Percentiles rank a stretch among this genome's conserved stretches.
These are phyloP conservation scores for Brachirus orientalis DNA, from an alignment of 2,113 vertebrate genomes.

Conservation along the genomic window DNA sequence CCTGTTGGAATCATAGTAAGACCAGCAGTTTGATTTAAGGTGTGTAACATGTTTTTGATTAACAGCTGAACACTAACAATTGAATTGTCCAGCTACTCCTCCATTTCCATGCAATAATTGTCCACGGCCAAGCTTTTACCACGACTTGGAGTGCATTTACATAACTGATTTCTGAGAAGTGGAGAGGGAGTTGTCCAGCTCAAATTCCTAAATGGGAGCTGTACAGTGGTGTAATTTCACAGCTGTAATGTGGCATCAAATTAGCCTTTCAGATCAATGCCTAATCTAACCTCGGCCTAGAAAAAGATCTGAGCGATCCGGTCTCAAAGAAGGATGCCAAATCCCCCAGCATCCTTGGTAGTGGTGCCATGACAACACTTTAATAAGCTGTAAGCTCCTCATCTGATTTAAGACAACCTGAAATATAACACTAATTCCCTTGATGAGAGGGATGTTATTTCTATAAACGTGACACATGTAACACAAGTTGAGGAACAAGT, in stretches of 20 bases:
- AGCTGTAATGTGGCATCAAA: conserved; percentile 78
- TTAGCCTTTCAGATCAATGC: conserved; percentile 78
- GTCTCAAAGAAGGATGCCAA: conserved; percentile 60
- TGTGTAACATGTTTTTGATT: conserved; percentile 16
- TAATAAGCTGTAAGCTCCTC: conserved; percentile 79
- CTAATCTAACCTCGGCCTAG: conserved; percentile 76
- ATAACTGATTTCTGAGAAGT: conserved; percentile 60
- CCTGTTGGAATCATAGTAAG: not conserved
- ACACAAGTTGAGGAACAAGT: conserved; percentile 54
- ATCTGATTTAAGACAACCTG: conserved; percentile 79
- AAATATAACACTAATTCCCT: conserved; percentile 78
- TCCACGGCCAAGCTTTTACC: conserved; percentile 15
- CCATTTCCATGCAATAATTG: conserved; percentile 16
- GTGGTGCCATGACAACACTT: conserved; percentile 63
- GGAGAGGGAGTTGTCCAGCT: conserved; percentile 56
- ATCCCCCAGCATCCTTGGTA: conserved; percentile 61
- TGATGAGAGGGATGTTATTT: conserved; percentile 76
- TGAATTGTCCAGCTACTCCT: conserved; percentile 23
- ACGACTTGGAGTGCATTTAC: conserved; percentile 33
- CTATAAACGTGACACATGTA: conserved; percentile 76
- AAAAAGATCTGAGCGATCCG: conserved; percentile 70
- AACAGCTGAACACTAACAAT: conserved; percentile 22
- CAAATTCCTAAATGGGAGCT: conserved; percentile 51
- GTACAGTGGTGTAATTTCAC: conserved; percentile 69
- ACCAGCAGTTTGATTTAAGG: not conserved